Base-by-base conservation (phyloP, 1,140 invertebrate species). In the Bombus turneri region DNA sequence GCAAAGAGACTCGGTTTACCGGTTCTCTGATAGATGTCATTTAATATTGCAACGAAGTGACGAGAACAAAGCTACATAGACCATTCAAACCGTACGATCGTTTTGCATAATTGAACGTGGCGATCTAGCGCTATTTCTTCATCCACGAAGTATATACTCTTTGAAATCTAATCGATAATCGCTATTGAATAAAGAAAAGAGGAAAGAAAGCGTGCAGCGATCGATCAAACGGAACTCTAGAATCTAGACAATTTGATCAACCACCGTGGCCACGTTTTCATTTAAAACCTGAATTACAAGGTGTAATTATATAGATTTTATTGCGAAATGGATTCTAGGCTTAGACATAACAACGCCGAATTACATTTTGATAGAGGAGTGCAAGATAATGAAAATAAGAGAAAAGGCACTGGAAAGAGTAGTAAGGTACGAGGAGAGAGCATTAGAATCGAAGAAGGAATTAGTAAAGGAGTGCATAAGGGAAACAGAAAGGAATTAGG, bases 21-120 rank as follows among this genome's bases (percentile, higher is more conserved):
- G 47, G 75, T 41, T 64, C n/a, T 78, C 59, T 78, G 43, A 74
- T 34, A 81, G 79, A 68, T 37, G 68, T 37, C 68, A 15, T n/a
- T 73, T 81, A 73, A 81, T 81, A 81, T 81, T 72, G 68, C 47
- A 72, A 43, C n/a, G 43, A n/a, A 25, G 18, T 47, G n/a, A 34
- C 57, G 5, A 64, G 15, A 41, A 81, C 80, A 37, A 81, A 73
- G 39, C n/a, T 39, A 31, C 4, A 62, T 3, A 31, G 37, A 22
- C n/a, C n/a, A 5, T 4, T 9, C 47, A 12, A 43, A 72, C 28
- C n/a, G n/a, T 39, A 8, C 47, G 12, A 72, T 39, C 22, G 53
- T 59, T 72, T 64, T 73, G n/a, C 53, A 73, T 73, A 73, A 81
- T 74, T 62, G 31, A 81, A 37, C 43, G 41, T 13, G 9, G 10